Evolutionary conservation across 2,113 vertebrate species (phyloP), one percentile per base, ranked within the genome.

Genomic region (Enhydra lutris): DNA sequence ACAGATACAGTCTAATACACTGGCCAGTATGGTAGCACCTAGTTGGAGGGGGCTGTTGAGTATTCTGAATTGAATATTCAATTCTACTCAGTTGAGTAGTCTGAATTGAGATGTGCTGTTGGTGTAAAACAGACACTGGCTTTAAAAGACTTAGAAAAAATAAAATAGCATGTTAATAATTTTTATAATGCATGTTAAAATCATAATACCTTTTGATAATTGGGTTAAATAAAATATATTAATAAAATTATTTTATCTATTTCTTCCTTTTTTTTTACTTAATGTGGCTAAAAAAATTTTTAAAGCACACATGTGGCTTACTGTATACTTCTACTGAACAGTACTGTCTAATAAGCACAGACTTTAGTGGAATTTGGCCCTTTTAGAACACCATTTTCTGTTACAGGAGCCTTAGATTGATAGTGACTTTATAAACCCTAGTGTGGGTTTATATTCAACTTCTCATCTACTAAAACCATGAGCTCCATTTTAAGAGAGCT

Each of bases 131-230:
- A n/a, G 1, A 94, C 8, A 23, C 5, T 81, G 50, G 2, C 47
- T 91, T 97, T 74, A 85, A 95, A 94, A 81, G 26, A 79, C 1
- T 91, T 79, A 95, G 36, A 73, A 94, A 65, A 69, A 13, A 8
- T 71, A 57, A 93, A 94, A 91, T 76, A 73, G 67, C 17, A 24
- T 34, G 36, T 12, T 79, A 85, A 71, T 67, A 50, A 61, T 76
- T 83, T 82, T 91, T 14, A 67, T 89, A 67, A 87, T 85, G 67
- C 17, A 91, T 93, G 13, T 81, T 90, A 65, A 50, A 91, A 73
- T 76, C 10, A 73, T 86, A 86, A n/a, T 0, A 24, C 76, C 10
- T 92, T 91, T 94, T 45, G 6, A 67, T 73, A 80, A 61, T 42
- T 91, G 7, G 12, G 36, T 36, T 65, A 91, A 94, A 57, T 92